Base-by-base conservation (phyloP, 2,888 invertebrate genomes). In the Eurytoma adleriae region DNA sequence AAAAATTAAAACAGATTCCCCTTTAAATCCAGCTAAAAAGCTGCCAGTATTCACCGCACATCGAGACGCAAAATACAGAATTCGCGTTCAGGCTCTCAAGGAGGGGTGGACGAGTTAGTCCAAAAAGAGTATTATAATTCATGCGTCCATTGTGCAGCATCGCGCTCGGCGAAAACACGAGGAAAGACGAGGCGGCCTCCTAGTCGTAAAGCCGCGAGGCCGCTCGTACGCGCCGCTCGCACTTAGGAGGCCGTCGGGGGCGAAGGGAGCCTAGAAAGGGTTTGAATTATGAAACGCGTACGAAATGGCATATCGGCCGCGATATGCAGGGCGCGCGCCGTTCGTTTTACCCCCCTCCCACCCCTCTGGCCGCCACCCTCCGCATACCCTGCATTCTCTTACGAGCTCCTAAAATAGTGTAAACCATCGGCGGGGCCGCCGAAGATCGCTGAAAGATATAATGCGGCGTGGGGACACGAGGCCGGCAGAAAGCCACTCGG, bases 251-350 rank as follows among this genome's bases (percentile, higher is more conserved):
- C 66, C 30, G 61, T 59, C 57, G 71, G 64, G 76, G 59, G 64
- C n/a, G 56, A 20, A 73, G 80, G 81, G 68, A 79, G 82, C 84
- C 85, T 85, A 86, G 87, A 88, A 87, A 89, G 88, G 88, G 87
- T 88, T 87, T 89, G 86, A 88, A 89, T 89, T 87, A 89, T 89
- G 86, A 86, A 89, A 87, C 84, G 79, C 83, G 85, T 80, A 80
- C 82, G 83, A 84, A 85, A 85, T 84, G 84, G 84, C 82, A 80
- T 82, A 81, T 79, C 68, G 73, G 77, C 78, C 14, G 50, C 66
- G 78, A 78, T 40, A 40, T 80, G 81, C 80, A 66, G 69, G 78
- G 71, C 64, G 4, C 54, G 16, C 16, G n/a, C n/a, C 62, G 69
- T 67, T 71, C 66, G 57, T 57, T 73, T 57, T 57, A 66, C 40